These are phyloP conservation scores for Sycophila texana DNA, from an alignment of 2,888 invertebrate species.

Conservation along the genomic window DNA sequence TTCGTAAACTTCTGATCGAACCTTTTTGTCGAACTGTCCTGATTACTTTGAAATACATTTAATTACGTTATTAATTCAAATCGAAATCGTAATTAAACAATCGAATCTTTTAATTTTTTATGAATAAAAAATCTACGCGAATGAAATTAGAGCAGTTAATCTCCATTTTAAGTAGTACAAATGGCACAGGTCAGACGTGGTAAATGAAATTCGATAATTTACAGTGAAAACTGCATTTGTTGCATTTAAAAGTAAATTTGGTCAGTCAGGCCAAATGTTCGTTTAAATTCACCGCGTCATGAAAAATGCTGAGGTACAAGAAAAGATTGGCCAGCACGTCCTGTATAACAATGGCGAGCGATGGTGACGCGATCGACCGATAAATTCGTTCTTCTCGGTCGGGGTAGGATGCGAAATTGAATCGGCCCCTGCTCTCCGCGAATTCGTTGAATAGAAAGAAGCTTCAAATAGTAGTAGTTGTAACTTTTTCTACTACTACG, in stretches of 20 bases:
- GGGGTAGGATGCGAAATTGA: not conserved
- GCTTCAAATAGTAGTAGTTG: slow-evolving; percentile 44
- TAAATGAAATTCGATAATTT: not conserved
- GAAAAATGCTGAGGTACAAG: not conserved
- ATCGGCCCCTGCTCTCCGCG: not conserved
- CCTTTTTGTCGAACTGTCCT: too few species aligned
- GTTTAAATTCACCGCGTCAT: slow-evolving; percentile 26
- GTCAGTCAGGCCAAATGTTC: not conserved
- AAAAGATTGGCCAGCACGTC: slow-evolving; percentile 14
- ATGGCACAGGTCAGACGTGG: not conserved
- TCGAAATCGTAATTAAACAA: too few species aligned
- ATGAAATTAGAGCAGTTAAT: too few species aligned
- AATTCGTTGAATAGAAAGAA: slow-evolving; percentile 48
- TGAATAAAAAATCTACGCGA: too few species aligned
- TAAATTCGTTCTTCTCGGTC: slow-evolving; percentile 37
- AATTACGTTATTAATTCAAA: too few species aligned
- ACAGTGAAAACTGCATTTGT: too few species aligned
- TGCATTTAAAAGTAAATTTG: not conserved
- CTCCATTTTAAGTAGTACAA: not conserved
- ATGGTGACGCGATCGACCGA: slow-evolving; percentile 46
- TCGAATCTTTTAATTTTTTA: too few species aligned
- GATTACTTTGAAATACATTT: too few species aligned
- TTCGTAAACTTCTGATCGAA: too few species aligned
- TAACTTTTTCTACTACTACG: slow-evolving; percentile 23
- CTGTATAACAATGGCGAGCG: slow-evolving; percentile 34